Evolutionary conservation across 2,113 vertebrate species (phyloP), one percentile per base, ranked within the genome.

Genomic region (Dermatemys mawii): DNA sequence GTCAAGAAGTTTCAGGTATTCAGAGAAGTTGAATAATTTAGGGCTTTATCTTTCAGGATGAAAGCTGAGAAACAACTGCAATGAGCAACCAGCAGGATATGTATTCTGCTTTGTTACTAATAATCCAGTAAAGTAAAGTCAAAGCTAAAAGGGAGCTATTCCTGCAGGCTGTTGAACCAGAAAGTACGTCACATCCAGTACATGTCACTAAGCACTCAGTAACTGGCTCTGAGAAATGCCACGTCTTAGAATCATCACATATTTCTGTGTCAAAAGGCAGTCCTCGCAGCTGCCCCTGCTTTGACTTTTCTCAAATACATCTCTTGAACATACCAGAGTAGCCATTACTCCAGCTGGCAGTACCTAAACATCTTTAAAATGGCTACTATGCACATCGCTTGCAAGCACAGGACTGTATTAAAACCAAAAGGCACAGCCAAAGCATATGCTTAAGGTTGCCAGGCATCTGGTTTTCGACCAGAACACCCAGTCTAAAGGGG

Each of bases 291-390:
- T 89, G 44, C 67, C 11, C 0, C 70, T 44, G 41, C 49, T 8
- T 80, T 50, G 46, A 91, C 55, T 78, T 53, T 5, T 82, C 35
- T 67, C 83, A 93, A 84, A 14, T 50, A 44, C 38, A 81, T 51
- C 17, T 54, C 54, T 67, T 44, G 80, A 35, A 63, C 29, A 63
- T 32, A 53, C 2, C 11, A 73, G 53, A 63, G 24, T 49, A 88
- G 51, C 53, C 57, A 10, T 53, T 55, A 41, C 5, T 67, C 57
- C 14, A 49, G 83, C 81, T 51, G 84, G 81, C 46, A 90, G 24
- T 89, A 95, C 78, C 8, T 67, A 87, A 60, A n/a, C 60, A 10
- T 75, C 32, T 63, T 86, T 88, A 57, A 91, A 94, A 89, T 6
- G 3, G 41, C 57, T 86, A 16, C 32, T 84, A 86, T 88, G 35